Evolutionary conservation across 2,888 invertebrate species (phyloP).

Genomic region (Thymelicus lineola): DNA sequence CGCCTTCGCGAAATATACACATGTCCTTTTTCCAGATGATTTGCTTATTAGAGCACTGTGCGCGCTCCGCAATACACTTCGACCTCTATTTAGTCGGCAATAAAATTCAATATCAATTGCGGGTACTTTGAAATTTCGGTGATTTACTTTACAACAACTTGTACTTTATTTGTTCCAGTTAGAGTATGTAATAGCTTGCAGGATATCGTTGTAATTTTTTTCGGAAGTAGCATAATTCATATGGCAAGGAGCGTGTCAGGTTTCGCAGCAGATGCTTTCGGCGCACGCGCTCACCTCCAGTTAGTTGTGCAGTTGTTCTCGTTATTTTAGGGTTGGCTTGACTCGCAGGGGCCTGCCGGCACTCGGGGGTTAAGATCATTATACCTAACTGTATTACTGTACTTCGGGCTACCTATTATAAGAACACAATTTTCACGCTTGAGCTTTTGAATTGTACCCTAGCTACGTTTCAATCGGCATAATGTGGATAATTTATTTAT

Average conservation of each 20-base stretch:
- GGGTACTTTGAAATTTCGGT: conserved; percentile 21
- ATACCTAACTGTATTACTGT: conserved; percentile 17
- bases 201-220: conserved; percentile 56
- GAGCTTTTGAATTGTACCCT: not conserved
- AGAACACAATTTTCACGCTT: conserved; percentile 1
- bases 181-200: conserved; percentile 51
- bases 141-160: conserved; percentile 28
- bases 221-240: conserved; percentile 76
- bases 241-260: conserved; percentile 78
- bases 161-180: conserved; percentile 36
- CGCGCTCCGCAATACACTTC: conserved; percentile 18
- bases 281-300: conserved; percentile 59
- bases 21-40: conserved; percentile 75
- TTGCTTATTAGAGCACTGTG: conserved; percentile 48
- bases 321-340: conserved; percentile 42
- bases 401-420: not conserved
- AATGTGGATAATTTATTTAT: too few species aligned
- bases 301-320: conserved; percentile 47
- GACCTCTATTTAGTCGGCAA: not conserved
- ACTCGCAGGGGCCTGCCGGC: conserved; percentile 21
- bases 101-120: conserved; percentile 40
- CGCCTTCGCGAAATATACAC: conserved; percentile 71
- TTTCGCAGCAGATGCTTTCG: conserved; percentile 80
- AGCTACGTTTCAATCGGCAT: not conserved
- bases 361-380: conserved; percentile 17